These are phyloP conservation scores for Salminus brasiliensis DNA, from an alignment of 2,113 vertebrate genomes.

Conservation along the genomic window DNA sequence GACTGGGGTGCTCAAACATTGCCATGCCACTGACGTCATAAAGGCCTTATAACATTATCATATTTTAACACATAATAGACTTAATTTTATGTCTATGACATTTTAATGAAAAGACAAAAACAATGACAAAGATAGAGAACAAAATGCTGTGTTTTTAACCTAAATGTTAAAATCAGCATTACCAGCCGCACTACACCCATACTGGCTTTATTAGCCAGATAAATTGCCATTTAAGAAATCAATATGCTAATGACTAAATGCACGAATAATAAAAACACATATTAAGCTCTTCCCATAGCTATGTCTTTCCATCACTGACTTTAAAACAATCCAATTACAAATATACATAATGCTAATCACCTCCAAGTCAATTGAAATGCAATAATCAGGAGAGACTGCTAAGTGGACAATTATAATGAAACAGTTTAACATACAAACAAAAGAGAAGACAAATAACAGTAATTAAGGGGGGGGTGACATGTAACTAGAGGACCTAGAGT, in stretches of 20 bases:
- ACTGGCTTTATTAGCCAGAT: neutral
- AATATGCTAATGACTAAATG: conserved; percentile 21
- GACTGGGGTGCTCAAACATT: too few species aligned
- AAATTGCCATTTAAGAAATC: conserved; percentile 37
- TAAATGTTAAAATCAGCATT: too few species aligned
- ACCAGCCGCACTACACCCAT: neutral
- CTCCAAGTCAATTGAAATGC: conserved; percentile 17
- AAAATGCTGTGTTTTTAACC: too few species aligned
- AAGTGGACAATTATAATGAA: conserved; percentile 1
- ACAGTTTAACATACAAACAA: neutral
- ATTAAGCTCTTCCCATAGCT: conserved; percentile 10
- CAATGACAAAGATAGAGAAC: too few species aligned
- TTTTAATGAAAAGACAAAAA: too few species aligned
- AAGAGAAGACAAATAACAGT: neutral
- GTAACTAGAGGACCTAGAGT: neutral
- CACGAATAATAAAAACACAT: neutral
- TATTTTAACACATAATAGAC: too few species aligned
- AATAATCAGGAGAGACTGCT: conserved; percentile 3
- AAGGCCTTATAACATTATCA: too few species aligned
- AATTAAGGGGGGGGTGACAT: neutral
- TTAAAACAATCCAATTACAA: conserved; percentile 30
- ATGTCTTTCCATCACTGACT: neutral
- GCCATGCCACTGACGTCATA: too few species aligned
- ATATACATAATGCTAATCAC: conserved; percentile 38
- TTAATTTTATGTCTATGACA: too few species aligned